These are phyloP conservation scores for Epinephelus coioides DNA, from an alignment of 2,797 vertebrate genomes.

Conservation along the genomic window DNA sequence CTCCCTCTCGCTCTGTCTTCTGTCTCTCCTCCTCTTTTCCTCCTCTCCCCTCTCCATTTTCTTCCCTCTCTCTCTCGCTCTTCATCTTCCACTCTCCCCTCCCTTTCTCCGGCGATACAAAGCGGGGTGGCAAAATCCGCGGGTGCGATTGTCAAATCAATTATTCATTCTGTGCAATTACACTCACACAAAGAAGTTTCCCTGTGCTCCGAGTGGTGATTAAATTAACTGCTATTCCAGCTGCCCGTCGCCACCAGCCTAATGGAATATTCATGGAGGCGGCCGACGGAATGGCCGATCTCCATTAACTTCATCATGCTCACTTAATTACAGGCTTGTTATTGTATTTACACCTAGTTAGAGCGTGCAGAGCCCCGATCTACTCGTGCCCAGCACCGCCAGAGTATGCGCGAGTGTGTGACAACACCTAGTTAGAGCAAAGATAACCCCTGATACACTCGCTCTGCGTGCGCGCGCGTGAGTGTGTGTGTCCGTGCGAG, in stretches of 20 bases:
- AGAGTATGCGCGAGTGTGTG: constrained; percentile 77
- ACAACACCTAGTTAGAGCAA: constrained; percentile 83
- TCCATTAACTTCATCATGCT: constrained; percentile 99
- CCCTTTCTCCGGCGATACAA: constrained; percentile 89
- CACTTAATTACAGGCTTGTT: constrained; percentile 99
- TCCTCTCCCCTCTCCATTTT: constrained; percentile 24
- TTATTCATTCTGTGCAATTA: constrained; percentile 99
- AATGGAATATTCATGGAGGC: constrained; percentile 99
- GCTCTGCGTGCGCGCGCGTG: not conserved
- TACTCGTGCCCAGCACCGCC: constrained; percentile 87
- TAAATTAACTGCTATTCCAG: constrained; percentile 99
- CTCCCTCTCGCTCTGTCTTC: constrained; percentile 80
- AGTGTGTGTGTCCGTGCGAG: not conserved
- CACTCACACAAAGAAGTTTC: constrained; percentile 99
- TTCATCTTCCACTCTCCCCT: constrained; percentile 54
- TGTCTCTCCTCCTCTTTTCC: constrained; percentile 59
- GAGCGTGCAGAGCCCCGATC: constrained; percentile 99
- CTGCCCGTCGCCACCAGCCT: constrained; percentile 99
- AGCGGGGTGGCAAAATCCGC: constrained; percentile 96
- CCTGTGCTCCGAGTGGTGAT: constrained; percentile 99
- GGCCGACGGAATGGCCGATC: constrained; percentile 99
- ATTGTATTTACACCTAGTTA: constrained; percentile 99
- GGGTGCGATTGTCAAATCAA: constrained; percentile 99
- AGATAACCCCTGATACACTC: constrained; percentile 85
- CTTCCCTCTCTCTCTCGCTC: constrained; percentile 22